Evolutionary conservation across 2,888 invertebrate genomes (phyloP).

Genomic region (Trachelus iudaicus): DNA sequence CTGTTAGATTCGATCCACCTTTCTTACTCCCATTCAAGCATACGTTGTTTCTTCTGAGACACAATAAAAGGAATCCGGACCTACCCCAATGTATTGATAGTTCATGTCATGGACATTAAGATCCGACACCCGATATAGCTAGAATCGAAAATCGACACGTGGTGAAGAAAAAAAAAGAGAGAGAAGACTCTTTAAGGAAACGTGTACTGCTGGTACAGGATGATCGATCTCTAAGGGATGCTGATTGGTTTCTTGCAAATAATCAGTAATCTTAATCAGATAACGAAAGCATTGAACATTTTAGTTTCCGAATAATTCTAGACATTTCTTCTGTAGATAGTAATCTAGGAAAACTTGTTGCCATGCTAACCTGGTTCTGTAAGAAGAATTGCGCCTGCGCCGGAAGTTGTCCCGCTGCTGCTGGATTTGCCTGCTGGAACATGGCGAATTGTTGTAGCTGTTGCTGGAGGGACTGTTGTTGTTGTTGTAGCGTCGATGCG

Average conservation of each 20-base stretch:
- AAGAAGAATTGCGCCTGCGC: slow-evolving; percentile 80
- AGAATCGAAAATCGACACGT: not conserved
- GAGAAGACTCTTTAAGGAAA: not conserved
- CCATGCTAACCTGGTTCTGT: slow-evolving; percentile 75
- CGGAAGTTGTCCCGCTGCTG: slow-evolving; percentile 66
- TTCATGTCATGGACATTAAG: not conserved
- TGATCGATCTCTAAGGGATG: not conserved
- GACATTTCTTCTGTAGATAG: not conserved
- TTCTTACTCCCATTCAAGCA: not conserved
- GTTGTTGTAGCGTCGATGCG: slow-evolving; percentile 72
- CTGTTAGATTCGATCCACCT: not conserved
- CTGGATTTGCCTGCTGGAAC: slow-evolving; percentile 71
- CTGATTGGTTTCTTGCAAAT: not conserved
- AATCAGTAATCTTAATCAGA: not conserved
- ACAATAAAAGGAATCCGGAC: not conserved
- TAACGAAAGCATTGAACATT: not conserved
- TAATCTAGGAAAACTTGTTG: not conserved
- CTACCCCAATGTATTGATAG: not conserved
- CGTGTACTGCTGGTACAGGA: not conserved
- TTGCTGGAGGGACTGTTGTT: slow-evolving; percentile 74
- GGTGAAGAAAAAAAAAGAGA: not conserved
- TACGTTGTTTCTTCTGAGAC: not conserved
- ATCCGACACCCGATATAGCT: not conserved
- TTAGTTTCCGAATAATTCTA: not conserved
- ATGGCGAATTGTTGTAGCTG: slow-evolving; percentile 75